phyloP scores from a whole-genome alignment of 2,113 vertebrate species.

The Gobius niger region DNA sequence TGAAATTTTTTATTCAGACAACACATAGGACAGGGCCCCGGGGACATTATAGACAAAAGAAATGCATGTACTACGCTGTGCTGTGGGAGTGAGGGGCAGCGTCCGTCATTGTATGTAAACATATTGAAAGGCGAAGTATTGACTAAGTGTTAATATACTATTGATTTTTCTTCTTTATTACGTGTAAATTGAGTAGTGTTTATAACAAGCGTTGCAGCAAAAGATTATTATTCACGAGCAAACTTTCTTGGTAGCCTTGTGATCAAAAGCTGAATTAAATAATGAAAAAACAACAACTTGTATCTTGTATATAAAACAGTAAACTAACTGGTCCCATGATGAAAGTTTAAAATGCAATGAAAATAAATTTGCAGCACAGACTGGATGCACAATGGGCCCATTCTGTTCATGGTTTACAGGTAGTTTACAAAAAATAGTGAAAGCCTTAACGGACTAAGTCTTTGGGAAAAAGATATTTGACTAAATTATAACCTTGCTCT shows the following conservation, averaged over 20 bases:
- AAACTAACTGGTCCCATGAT: too few species aligned
- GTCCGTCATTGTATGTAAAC: background rate
- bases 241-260: background rate
- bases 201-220: slow-evolving; percentile 10
- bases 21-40: slow-evolving; percentile 36
- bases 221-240: background rate
- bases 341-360: too few species aligned
- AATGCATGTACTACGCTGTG: slow-evolving; percentile 14
- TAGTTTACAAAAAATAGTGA: too few species aligned
- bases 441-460: too few species aligned
- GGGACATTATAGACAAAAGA: slow-evolving; percentile 26
- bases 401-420: too few species aligned
- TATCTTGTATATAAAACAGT: too few species aligned
- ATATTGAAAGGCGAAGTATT: background rate
- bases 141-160: background rate
- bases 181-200: background rate
- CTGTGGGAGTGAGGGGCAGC: background rate
- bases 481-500: too few species aligned
- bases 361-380: too few species aligned
- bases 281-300: too few species aligned
- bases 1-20: slow-evolving; percentile 61
- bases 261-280: too few species aligned
- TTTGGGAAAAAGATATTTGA: too few species aligned
- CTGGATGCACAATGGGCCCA: too few species aligned
- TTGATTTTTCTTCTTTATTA: background rate